Conservation (phyloP, 2,797 vertebrate species). For the Darevskia nairensis region DNA sequence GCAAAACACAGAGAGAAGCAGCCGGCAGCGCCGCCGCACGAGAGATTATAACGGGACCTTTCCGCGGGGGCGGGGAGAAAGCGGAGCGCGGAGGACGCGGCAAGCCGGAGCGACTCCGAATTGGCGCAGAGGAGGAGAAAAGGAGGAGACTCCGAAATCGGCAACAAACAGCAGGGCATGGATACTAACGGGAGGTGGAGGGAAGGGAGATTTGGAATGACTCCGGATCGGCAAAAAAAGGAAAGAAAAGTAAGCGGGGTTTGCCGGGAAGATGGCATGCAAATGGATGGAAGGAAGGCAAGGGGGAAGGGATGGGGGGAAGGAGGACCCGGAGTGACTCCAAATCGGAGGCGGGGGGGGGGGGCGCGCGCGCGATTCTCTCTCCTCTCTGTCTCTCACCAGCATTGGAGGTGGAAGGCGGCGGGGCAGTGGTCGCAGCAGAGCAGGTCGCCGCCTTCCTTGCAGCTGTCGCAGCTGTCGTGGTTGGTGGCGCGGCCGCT, state of each 20-base stretch:
- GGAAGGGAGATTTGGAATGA: too few relatives aligned
- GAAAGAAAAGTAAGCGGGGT: background rate
- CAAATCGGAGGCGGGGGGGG: background rate
- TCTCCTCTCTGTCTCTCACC: constrained; percentile 81
- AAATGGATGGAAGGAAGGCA: constrained; percentile 13
- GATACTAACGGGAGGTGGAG: constrained; percentile 18
- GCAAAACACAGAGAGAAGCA: too few relatives aligned
- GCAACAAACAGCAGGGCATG: constrained; percentile 14
- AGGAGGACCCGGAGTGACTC: constrained; percentile 7
- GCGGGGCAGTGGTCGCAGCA: constrained; percentile 98
- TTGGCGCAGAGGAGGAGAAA: constrained; percentile 45
- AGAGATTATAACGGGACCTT: background rate
- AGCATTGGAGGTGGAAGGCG: constrained; percentile 98
- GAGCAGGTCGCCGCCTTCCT: constrained; percentile 95
- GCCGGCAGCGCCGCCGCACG: background rate
- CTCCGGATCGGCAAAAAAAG: background rate
- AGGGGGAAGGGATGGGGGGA: constrained; percentile 41
- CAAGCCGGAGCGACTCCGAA: background rate
- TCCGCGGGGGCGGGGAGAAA: background rate
- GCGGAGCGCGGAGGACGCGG: background rate
- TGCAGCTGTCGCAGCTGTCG: constrained; percentile 98
- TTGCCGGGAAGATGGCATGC: too few relatives aligned
- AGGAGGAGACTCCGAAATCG: constrained; percentile 58
- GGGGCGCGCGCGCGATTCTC: background rate
- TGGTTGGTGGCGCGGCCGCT: constrained; percentile 96